Conservation (phyloP, 2,113 vertebrate species). For the Jaculus jaculus region DNA sequence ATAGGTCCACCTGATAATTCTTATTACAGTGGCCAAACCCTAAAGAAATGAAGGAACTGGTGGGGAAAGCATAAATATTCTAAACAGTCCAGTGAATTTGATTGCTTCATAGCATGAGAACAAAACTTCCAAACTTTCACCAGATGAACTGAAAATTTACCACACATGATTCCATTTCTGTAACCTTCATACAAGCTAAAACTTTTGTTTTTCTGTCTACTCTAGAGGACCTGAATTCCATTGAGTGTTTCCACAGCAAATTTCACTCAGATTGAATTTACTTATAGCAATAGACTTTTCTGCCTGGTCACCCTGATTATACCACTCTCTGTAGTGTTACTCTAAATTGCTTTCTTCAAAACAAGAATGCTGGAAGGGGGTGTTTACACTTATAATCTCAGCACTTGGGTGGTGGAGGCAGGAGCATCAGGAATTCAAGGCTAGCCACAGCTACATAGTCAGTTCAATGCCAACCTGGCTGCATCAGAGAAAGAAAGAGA, state of each 20-base stretch:
- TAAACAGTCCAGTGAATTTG: neutral
- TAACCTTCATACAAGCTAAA: neutral
- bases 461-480: neutral
- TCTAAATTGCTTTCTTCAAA: neutral
- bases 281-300: neutral
- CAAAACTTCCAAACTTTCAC: neutral
- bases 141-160: neutral
- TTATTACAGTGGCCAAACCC: neutral
- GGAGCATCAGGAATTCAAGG: neutral
- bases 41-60: neutral
- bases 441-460: neutral
- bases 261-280: neutral
- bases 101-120: conserved; percentile 21
- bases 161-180: neutral
- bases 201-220: neutral
- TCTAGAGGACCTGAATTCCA: neutral
- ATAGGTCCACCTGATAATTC: neutral
- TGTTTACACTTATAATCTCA: neutral
- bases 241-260: neutral
- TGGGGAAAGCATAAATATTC: neutral
- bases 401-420: neutral
- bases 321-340: neutral
- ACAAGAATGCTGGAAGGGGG: neutral
- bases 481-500: neutral
- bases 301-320: neutral